Evolutionary conservation across 2,888 invertebrate genomes (phyloP), one percentile per base, ranked within the genome.

Genomic region (Drosophila paracracens): DNA sequence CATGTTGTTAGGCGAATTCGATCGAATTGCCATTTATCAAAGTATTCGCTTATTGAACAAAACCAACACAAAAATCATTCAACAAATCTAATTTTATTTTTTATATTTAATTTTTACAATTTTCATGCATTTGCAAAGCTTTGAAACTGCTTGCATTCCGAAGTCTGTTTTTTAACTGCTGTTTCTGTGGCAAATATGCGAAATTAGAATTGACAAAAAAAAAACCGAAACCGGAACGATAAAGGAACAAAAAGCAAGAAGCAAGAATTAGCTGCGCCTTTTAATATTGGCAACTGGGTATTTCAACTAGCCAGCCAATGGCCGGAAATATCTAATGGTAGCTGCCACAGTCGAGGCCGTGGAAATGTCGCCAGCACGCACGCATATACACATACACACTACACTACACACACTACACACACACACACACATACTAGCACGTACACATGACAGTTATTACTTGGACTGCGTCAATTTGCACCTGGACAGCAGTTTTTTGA

Each of bases 241-340:
- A 7, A 46, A 8, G 18, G 18, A 36, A 18, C 16, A 7, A 36
- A 36, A 38, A 38, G 13, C 4, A 11, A 38, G 27, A 18, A 18
- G 13, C 6, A 11, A 38, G 27, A 35, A n/a, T 27, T 27, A 1
- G 7, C 27, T 4, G 18, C 33, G 35, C 18, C 13, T 10, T 27
- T 54, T 38, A n/a, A n/a, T n/a, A 36, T 27, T 13, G 40, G 43
- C 16, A 59, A 31, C 33, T 48, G 56, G 29, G 18, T 27, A 16
- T 43, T 63, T 33, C 38, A 33, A 60, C 35, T 70, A 67, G 74
- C 38, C 29, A 56, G 71, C 35, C 74, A 70, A 68, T 79, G 83
- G 70, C 83, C 83, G 83, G 85, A 83, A 83, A 85, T 78, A 77
- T 74, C 72, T 71, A 83, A 83, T 79, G 79, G 79, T 43, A 63